Percentiles rank a stretch among this genome's conserved stretches.
Conservation (phyloP, 2,888 invertebrate species). For the Slavum lentiscoides region DNA sequence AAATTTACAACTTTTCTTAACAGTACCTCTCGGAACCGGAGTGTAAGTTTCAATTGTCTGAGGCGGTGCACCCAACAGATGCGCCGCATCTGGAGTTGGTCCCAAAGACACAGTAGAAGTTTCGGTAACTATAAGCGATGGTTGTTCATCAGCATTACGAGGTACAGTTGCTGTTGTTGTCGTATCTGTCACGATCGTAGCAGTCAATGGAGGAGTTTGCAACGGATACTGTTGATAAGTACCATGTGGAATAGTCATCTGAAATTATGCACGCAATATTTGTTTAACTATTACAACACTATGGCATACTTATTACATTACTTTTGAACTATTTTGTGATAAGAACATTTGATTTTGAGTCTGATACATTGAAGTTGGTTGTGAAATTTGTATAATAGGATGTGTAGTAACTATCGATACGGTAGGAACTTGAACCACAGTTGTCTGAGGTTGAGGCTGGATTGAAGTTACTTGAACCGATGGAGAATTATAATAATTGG, state of each 20-base stretch:
- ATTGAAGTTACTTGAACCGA: slow-evolving; percentile 50
- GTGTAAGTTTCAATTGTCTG: slow-evolving; percentile 49
- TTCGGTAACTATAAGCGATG: slow-evolving; percentile 48
- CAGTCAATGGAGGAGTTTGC: slow-evolving; percentile 46
- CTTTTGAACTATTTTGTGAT: slow-evolving; percentile 46
- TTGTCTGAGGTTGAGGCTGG: slow-evolving; percentile 46
- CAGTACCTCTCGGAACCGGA: slow-evolving; percentile 51
- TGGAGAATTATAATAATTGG: slow-evolving; percentile 42
- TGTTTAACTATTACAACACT: background rate
- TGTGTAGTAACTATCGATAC: slow-evolving; percentile 51
- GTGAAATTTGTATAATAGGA: slow-evolving; percentile 49
- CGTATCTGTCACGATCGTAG: slow-evolving; percentile 50
- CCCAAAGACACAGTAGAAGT: slow-evolving; percentile 46
- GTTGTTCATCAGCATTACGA: slow-evolving; percentile 48
- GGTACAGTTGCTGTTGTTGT: slow-evolving; percentile 51
- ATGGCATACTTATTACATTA: background rate
- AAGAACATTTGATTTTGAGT: slow-evolving; percentile 41
- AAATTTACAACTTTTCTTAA: slow-evolving; percentile 42
- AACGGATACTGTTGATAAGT: slow-evolving; percentile 45
- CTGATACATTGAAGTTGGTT: slow-evolving; percentile 49
- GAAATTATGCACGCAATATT: background rate
- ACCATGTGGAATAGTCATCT: slow-evolving; percentile 33
- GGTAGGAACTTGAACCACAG: slow-evolving; percentile 52
- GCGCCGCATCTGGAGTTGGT: slow-evolving; percentile 39
- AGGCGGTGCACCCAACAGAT: slow-evolving; percentile 40